Conservation (phyloP, 2,888 invertebrate species). For the Macropis europaea region DNA sequence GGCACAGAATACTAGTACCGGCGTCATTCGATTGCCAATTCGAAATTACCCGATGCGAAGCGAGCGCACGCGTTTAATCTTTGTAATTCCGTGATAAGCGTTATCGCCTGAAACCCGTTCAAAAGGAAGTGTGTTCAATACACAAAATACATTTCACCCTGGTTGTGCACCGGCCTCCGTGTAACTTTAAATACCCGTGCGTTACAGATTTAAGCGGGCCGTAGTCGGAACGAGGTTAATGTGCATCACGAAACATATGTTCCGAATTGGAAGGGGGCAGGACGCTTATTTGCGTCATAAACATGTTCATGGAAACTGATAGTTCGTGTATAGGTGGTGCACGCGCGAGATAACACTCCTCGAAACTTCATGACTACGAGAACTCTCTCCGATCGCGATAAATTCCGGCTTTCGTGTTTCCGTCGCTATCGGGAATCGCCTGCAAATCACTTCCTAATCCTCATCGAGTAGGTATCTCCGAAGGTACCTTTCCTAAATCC, state of each 20-base stretch:
- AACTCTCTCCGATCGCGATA: slow-evolving; percentile 71
- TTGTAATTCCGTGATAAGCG: slow-evolving; percentile 19
- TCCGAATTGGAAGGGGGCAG: slow-evolving; percentile 25
- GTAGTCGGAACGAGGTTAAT: slow-evolving; percentile 46
- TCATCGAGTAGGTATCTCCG: slow-evolving; percentile 64
- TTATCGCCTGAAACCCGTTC: slow-evolving; percentile 1
- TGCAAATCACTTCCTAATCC: slow-evolving; percentile 74
- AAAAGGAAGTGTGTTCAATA: slow-evolving; percentile 19
- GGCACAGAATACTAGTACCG: background rate
- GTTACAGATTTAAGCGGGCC: slow-evolving; percentile 28
- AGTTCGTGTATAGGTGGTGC: slow-evolving; percentile 62
- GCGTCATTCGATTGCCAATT: background rate
- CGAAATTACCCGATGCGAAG: slow-evolving; percentile 1
- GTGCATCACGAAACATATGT: slow-evolving; percentile 55
- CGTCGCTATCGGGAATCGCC: slow-evolving; percentile 72
- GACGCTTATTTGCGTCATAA: slow-evolving; percentile 56
- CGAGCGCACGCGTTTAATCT: background rate
- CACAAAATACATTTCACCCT: slow-evolving; percentile 23
- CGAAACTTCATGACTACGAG: slow-evolving; percentile 66
- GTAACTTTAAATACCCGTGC: slow-evolving; percentile 16
- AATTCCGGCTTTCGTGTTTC: slow-evolving; percentile 70
- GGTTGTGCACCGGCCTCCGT: no score
- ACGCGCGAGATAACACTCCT: slow-evolving; percentile 64
- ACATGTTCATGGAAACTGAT: slow-evolving; percentile 64
- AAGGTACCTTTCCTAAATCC: slow-evolving; percentile 62